A percentile compares a stretch with the other conserved stretches of the same genome.
Conservation (phyloP, 1,140 invertebrate species). For the Orius laevigatus region DNA sequence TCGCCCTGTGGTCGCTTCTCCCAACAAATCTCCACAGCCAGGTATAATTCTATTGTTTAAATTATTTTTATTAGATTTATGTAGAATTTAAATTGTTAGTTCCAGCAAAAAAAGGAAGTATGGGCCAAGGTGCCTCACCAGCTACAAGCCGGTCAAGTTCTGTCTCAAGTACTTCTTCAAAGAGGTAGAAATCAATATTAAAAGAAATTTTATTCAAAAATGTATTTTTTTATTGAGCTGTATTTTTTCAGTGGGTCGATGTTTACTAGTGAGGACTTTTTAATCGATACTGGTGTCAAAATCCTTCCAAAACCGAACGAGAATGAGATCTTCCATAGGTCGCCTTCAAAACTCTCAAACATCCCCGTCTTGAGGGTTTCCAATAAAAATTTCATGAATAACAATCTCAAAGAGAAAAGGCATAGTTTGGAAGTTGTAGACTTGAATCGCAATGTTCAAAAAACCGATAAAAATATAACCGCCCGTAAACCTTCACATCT, state of each 20-base stretch:
- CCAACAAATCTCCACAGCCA: no score
- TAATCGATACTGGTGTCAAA: neutral
- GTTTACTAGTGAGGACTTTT: neutral
- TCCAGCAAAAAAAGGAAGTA: no score
- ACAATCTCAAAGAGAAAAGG: constrained; percentile 4
- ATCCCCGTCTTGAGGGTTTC: neutral
- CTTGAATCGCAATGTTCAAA: neutral
- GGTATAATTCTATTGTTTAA: no score
- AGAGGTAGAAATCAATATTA: neutral
- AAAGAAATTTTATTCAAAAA: neutral
- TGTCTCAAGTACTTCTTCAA: no score
- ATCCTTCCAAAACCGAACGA: neutral
- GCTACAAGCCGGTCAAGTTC: no score
- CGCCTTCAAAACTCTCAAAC: no score
- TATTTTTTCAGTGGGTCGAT: neutral
- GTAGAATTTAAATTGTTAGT: no score
- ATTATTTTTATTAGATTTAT: no score
- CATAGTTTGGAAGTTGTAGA: constrained; percentile 2
- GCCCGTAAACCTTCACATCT: constrained; percentile 7
- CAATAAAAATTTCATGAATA: constrained; percentile 4
- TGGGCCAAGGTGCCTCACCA: no score
- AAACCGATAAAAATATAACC: neutral
- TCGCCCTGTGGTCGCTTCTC: no score
- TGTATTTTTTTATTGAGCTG: neutral
- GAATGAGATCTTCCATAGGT: neutral